phyloP scores from a whole-genome alignment of 2,797 vertebrate species.

The Xiphophorus birchmanni region DNA sequence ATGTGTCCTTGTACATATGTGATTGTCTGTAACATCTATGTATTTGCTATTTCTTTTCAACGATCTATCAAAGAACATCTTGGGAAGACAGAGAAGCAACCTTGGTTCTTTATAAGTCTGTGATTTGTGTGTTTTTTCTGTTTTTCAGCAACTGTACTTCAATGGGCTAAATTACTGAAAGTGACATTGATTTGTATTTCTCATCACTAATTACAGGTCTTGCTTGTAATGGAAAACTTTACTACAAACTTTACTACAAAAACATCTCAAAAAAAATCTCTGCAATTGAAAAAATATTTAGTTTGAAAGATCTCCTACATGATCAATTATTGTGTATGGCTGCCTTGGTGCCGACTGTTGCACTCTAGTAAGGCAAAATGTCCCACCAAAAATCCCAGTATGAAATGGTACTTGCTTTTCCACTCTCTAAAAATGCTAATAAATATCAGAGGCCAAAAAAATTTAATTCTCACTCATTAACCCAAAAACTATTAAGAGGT shows the following conservation, averaged over 20 bases:
- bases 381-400: background rate
- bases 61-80: background rate
- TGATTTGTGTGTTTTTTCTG: background rate
- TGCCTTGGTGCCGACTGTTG: background rate
- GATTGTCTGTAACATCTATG: background rate
- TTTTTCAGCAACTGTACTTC: background rate
- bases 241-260: background rate
- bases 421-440: background rate
- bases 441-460: background rate
- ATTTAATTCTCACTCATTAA: background rate
- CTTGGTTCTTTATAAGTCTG: background rate
- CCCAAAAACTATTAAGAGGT: background rate
- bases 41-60: background rate
- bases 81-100: background rate
- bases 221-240: background rate
- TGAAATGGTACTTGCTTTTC: background rate
- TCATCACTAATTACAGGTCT: background rate
- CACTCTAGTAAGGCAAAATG: background rate
- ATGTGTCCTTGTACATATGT: background rate
- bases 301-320: background rate
- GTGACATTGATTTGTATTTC: background rate
- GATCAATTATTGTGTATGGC: background rate
- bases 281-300: background rate
- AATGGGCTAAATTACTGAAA: background rate
- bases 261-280: background rate